Conservation (phyloP, 2,113 vertebrate genomes). For the Megaceryle torquata region DNA sequence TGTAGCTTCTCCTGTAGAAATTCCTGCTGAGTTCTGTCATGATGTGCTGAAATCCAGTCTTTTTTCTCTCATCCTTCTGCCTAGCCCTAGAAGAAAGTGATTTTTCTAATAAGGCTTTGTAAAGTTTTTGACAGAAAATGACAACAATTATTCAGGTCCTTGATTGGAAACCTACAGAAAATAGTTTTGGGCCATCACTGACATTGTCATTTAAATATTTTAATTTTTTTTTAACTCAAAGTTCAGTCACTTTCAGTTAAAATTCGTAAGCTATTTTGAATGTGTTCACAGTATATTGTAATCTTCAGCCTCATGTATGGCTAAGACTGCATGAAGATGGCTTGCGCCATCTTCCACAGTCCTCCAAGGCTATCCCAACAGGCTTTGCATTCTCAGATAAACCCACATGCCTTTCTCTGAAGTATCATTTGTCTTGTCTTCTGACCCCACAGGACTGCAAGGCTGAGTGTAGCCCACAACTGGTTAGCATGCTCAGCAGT, state of each 20-base stretch:
- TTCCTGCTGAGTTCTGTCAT: constrained; percentile 63
- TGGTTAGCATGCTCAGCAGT: not conserved
- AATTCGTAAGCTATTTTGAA: not conserved
- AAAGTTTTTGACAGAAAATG: constrained; percentile 30
- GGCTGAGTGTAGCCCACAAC: not conserved
- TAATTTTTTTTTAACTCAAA: not conserved
- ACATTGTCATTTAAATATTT: not conserved
- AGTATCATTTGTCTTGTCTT: not conserved
- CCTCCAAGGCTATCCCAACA: not conserved
- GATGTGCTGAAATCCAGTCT: constrained; percentile 25
- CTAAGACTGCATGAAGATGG: not conserved
- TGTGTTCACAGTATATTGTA: accelerated
- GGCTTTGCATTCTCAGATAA: not conserved
- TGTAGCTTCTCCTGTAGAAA: constrained; percentile 38
- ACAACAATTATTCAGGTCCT: not conserved
- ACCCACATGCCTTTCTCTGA: not conserved
- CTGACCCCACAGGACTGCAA: not conserved
- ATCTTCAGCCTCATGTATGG: not conserved
- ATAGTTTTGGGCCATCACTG: not conserved
- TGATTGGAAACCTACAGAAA: not conserved
- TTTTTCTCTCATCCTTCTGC: constrained; percentile 19
- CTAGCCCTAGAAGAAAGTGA: constrained; percentile 2
- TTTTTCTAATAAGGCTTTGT: constrained; percentile 19
- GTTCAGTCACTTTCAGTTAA: not conserved
- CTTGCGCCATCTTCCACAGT: not conserved